A percentile compares a stretch with the other conserved stretches of the same genome.
These are phyloP conservation scores for Atlantisia rogersi DNA, from an alignment of 2,113 vertebrate species.

Conservation along the genomic window DNA sequence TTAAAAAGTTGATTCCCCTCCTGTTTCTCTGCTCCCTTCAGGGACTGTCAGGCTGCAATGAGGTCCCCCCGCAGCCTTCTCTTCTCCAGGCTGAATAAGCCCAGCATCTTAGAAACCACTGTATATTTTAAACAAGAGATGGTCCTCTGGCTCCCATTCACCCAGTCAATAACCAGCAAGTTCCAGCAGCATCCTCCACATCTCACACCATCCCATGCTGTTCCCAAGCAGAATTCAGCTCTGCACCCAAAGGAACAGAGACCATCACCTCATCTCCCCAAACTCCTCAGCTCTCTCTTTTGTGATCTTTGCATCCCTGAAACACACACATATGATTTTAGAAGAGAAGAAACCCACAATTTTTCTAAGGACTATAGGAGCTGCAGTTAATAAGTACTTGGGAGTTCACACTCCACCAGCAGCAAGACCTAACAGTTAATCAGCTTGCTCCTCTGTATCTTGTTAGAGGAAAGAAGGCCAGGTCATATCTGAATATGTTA, in stretches of 20 bases:
- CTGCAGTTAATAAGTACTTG: not conserved
- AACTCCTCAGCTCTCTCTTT: not conserved
- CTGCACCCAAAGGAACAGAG: not conserved
- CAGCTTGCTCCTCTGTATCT: not conserved
- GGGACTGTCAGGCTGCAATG: too few relatives aligned
- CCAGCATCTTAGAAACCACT: not conserved
- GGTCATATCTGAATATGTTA: conserved; percentile 18
- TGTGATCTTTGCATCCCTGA: not conserved
- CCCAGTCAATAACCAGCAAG: not conserved
- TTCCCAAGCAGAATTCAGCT: not conserved
- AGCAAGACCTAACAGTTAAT: not conserved
- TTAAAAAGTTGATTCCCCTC: too few relatives aligned
- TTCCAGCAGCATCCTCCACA: not conserved
- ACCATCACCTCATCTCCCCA: not conserved
- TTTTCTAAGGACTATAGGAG: not conserved
- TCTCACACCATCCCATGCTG: accelerated
- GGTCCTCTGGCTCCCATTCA: not conserved
- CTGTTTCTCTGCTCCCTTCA: too few relatives aligned
- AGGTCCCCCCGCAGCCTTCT: too few relatives aligned
- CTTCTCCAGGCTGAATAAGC: too few relatives aligned
- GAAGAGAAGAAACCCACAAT: not conserved
- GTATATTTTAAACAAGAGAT: not conserved
- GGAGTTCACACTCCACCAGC: not conserved
- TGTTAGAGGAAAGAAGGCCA: not conserved
- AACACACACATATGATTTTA: accelerated